Conservation (phyloP, 2,888 invertebrate species). For the Metallyticus violacea region DNA sequence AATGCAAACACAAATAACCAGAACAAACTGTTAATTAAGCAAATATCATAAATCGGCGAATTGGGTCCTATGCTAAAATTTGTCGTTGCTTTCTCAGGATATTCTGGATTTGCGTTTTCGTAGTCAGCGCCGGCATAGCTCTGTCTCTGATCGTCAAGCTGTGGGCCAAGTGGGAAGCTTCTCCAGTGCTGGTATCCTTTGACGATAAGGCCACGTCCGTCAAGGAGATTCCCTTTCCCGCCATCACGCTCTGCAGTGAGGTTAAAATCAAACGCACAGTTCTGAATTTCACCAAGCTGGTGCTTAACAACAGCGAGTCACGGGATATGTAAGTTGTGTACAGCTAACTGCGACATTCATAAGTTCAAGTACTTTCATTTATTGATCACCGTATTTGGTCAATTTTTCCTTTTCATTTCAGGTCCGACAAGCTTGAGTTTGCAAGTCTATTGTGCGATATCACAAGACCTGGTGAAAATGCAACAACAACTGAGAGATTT, state of each 20-base stretch:
- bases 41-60: too few relatives aligned
- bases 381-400: too few relatives aligned
- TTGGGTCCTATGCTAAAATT: too few relatives aligned
- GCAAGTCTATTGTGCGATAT: neutral
- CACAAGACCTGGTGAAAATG: neutral
- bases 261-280: slow-evolving; percentile 17
- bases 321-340: too few relatives aligned
- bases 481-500: neutral
- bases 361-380: too few relatives aligned
- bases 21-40: too few relatives aligned
- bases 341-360: too few relatives aligned
- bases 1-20: too few relatives aligned
- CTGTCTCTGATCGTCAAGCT: slow-evolving; percentile 19
- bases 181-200: slow-evolving; percentile 31
- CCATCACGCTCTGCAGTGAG: slow-evolving; percentile 31
- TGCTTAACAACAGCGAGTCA: neutral
- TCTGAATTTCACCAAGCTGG: slow-evolving; percentile 26
- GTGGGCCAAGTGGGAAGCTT: slow-evolving; percentile 23
- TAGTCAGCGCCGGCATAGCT: slow-evolving; percentile 15
- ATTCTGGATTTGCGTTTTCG: slow-evolving; percentile 19
- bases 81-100: too few relatives aligned
- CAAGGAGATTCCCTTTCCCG: slow-evolving; percentile 32
- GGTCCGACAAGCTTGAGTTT: neutral
- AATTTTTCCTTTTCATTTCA: too few relatives aligned
- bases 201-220: slow-evolving; percentile 27